These are phyloP conservation scores for Lates japonicus DNA, from an alignment of 2,797 vertebrate species.

Conservation along the genomic window DNA sequence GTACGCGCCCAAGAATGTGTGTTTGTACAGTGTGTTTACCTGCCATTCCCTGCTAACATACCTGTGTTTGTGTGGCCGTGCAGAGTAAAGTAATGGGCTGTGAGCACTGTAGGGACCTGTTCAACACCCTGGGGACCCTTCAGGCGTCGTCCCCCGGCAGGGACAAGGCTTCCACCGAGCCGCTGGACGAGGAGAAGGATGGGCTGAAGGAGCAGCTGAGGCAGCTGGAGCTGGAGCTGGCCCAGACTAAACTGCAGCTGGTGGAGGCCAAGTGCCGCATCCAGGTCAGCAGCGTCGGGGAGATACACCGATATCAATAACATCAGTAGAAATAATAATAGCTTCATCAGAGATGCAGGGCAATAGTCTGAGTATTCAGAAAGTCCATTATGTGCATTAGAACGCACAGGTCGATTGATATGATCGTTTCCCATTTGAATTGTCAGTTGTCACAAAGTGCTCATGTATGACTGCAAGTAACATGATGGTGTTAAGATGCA, in stretches of 20 bases:
- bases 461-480: neutral
- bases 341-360: neutral
- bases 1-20: neutral
- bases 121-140: constrained; percentile 91
- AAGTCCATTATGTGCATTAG: too few relatives aligned
- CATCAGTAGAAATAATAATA: neutral
- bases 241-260: constrained; percentile 98
- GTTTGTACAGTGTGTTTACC: neutral
- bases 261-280: constrained; percentile 99
- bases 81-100: constrained; percentile 93
- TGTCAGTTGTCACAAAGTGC: neutral
- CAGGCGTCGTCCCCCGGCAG: constrained; percentile 82
- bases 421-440: too few relatives aligned
- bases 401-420: too few relatives aligned
- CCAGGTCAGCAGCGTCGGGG: constrained; percentile 86
- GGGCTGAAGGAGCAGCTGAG: constrained; percentile 94
- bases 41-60: neutral
- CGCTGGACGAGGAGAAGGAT: constrained; percentile 94
- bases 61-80: constrained; percentile 4
- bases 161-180: constrained; percentile 81
- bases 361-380: neutral
- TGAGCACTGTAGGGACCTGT: constrained; percentile 94
- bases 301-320: neutral
- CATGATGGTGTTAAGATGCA: neutral
- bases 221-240: constrained; percentile 97